Percentiles rank a stretch among this genome's conserved stretches.
phyloP scores from a whole-genome alignment of 2,113 vertebrate species.

The Collichthys lucidus region DNA sequence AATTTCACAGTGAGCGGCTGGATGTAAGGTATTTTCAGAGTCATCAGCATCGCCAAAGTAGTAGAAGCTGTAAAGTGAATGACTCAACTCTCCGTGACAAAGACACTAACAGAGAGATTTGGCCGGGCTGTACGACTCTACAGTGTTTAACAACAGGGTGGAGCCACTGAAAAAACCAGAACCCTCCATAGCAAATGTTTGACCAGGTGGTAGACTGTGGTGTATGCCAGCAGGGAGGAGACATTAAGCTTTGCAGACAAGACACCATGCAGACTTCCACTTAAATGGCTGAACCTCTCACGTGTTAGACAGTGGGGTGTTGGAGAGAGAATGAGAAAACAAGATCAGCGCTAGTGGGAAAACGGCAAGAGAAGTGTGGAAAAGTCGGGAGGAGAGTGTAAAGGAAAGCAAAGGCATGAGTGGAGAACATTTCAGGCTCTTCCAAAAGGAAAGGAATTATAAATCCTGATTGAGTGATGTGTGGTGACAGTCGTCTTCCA shows the following conservation, averaged over 20 bases:
- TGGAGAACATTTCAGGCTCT: not conserved
- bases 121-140: conserved; percentile 8
- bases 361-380: not conserved
- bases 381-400: not conserved
- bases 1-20: conserved; percentile 29
- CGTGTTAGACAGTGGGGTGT: conserved; percentile 58
- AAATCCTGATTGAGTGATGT: conserved; percentile 26
- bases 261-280: conserved; percentile 64
- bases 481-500: not conserved
- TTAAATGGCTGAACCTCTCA: conserved; percentile 54
- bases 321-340: conserved; percentile 50
- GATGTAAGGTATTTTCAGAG: conserved; percentile 36
- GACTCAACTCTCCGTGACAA: conserved; percentile 48
- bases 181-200: conserved; percentile 44
- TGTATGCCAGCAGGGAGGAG: conserved; percentile 61
- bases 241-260: conserved; percentile 68
- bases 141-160: conserved; percentile 55
- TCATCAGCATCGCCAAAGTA: conserved; percentile 35
- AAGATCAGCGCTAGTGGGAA: conserved; percentile 45
- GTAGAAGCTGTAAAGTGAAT: conserved; percentile 47
- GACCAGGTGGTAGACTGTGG: conserved; percentile 69
- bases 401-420: not conserved
- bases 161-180: conserved; percentile 48
- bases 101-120: conserved; percentile 51
- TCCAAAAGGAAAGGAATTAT: conserved; percentile 8